phyloP scores from a whole-genome alignment of 1,140 invertebrate genomes.

The Chironomus tepperi region DNA sequence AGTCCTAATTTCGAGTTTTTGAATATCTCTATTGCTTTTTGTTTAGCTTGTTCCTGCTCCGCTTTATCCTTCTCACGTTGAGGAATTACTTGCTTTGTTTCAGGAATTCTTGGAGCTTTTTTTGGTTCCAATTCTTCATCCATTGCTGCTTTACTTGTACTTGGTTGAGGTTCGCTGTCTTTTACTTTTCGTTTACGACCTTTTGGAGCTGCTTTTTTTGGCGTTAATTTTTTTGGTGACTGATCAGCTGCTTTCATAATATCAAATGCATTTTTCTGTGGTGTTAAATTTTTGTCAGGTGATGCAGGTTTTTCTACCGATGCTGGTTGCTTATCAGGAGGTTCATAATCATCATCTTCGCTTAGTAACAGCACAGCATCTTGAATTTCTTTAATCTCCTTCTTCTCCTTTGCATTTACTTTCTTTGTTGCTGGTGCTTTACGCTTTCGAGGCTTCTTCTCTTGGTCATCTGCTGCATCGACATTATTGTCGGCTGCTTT shows the following conservation, averaged over 20 bases:
- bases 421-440: not conserved
- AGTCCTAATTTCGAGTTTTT: slow-evolving; percentile 53
- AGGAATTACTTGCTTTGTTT: slow-evolving; percentile 51
- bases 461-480: slow-evolving; percentile 29
- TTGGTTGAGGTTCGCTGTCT: not conserved
- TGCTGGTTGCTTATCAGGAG: slow-evolving; percentile 25
- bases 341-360: slow-evolving; percentile 26
- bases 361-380: not conserved
- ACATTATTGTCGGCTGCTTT: slow-evolving; percentile 25
- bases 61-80: slow-evolving; percentile 59
- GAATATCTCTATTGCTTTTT: slow-evolving; percentile 66
- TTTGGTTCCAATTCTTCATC: slow-evolving; percentile 24
- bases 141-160: slow-evolving; percentile 5
- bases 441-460: slow-evolving; percentile 27
- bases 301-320: slow-evolving; percentile 30
- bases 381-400: slow-evolving; percentile 4
- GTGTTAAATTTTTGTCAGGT: slow-evolving; percentile 27
- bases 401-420: not conserved
- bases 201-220: not conserved
- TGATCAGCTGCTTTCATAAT: not conserved
- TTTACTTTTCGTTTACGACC: not conserved
- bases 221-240: not conserved
- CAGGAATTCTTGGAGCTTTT: slow-evolving; percentile 27
- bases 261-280: not conserved
- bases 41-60: slow-evolving; percentile 54